Base-by-base conservation (phyloP, 2,888 invertebrate species). In the Cheilosia soror region DNA sequence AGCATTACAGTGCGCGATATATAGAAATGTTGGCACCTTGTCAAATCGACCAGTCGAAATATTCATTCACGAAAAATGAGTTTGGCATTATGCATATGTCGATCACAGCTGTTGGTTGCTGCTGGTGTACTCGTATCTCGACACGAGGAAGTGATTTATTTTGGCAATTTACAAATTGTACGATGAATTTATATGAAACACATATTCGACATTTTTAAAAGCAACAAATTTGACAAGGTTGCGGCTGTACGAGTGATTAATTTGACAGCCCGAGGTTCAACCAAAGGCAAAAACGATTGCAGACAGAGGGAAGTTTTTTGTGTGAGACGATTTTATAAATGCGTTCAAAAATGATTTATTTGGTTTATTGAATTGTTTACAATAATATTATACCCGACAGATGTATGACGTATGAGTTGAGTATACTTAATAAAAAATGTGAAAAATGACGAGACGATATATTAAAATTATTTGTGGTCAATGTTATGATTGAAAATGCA, bases 61-160 rank as follows among this genome's bases (percentile, higher is more conserved):
- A 72, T 20, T 62, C 37, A 62, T 60, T 60, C 72, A 62, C 13
- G 11, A 60, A 42, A 55, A 11, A 51, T 44, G 37, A 25, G 4
- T 47, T 58, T 55, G 40, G 69, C 44, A 47, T 15, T 15, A 47
- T 11, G 4, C 1, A 27, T 47, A 37, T 25, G 20, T 11, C 33
- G 58, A 37, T 25, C 69, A 15, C n/a, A 20, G 33, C 40, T 40
- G 53, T n/a, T 37, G 37, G 63, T n/a, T 37, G 37, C 55, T 11
- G 27, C 55, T 44, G 25, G 13, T 31, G 15, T 44, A n/a, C n/a
- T n/a, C n/a, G n/a, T n/a, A 27, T n/a, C 51, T 25, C 42, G 27
- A 25, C 55, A 57, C 55, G 47, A 47, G 63, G 44, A 65, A 73
- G 33, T 65, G 63, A 73, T 73, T 73, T 73, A 73, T 73, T 73